Conservation (phyloP, 2,113 vertebrate genomes). For the Amblyornis subalaris region DNA sequence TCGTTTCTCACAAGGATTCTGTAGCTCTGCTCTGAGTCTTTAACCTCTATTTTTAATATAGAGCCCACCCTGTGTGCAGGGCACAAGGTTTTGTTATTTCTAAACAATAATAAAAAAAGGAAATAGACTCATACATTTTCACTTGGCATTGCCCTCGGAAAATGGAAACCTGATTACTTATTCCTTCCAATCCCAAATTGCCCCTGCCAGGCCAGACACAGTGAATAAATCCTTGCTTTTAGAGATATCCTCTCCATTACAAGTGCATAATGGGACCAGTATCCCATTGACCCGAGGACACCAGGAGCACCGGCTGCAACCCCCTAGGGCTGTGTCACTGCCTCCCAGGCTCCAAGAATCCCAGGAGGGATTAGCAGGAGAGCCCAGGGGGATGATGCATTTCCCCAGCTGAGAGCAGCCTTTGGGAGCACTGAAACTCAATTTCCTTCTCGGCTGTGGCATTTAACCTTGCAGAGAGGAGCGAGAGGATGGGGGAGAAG, state of each 20-base stretch:
- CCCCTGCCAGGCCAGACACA: slow-evolving; percentile 38
- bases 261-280: neutral
- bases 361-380: neutral
- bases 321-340: neutral
- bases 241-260: neutral
- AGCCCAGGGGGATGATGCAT: neutral
- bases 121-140: slow-evolving; percentile 19
- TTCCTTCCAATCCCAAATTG: slow-evolving; percentile 58
- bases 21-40: neutral
- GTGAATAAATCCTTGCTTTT: slow-evolving; percentile 62
- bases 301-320: neutral
- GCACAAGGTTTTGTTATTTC: neutral
- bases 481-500: neutral
- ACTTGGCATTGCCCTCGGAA: slow-evolving; percentile 13
- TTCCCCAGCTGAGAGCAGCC: neutral
- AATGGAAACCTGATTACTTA: slow-evolving; percentile 57
- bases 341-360: neutral
- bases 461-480: neutral
- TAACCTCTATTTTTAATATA: neutral
- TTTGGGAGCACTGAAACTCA: slow-evolving; percentile 11
- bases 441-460: neutral
- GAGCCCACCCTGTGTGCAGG: neutral
- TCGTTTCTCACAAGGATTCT: neutral
- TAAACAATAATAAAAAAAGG: neutral
- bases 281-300: slow-evolving; percentile 11